Evolutionary conservation across 2,113 vertebrate species (phyloP).

Genomic region (Pelusios castaneus): DNA sequence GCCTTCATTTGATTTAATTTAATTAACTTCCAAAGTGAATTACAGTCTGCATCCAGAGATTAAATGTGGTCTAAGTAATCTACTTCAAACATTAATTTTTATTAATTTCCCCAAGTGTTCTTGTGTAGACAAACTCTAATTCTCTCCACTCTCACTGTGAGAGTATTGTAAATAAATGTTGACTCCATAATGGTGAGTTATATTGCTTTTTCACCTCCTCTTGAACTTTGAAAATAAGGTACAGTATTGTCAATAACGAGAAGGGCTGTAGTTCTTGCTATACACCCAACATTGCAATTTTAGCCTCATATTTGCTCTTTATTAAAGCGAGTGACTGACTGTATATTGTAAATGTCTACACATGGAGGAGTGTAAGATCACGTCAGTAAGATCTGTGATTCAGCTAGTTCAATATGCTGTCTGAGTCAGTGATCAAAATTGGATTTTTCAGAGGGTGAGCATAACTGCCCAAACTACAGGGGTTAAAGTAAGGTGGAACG

Average conservation of each 20-base stretch:
- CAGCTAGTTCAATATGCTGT: neutral
- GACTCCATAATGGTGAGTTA: neutral
- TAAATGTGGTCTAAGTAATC: neutral
- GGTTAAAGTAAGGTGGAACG: no score
- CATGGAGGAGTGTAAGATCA: neutral
- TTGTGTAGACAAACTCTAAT: neutral
- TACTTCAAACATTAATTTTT: neutral
- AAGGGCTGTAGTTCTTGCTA: neutral
- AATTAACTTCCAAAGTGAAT: neutral
- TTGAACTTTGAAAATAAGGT: neutral
- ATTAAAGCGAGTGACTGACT: rapidly evolving
- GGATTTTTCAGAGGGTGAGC: neutral
- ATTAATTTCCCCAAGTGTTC: neutral
- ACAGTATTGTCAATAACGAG: neutral
- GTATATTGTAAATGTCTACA: neutral
- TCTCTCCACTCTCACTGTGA: neutral
- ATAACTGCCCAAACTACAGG: neutral
- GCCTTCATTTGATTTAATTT: neutral
- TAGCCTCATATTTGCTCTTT: neutral
- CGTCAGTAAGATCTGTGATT: neutral
- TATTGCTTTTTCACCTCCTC: neutral
- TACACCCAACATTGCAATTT: neutral
- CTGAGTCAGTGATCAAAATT: neutral
- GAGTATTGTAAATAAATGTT: neutral
- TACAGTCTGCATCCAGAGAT: neutral